phyloP scores from a whole-genome alignment of 2,113 vertebrate genomes.

The Sorex araneus region DNA sequence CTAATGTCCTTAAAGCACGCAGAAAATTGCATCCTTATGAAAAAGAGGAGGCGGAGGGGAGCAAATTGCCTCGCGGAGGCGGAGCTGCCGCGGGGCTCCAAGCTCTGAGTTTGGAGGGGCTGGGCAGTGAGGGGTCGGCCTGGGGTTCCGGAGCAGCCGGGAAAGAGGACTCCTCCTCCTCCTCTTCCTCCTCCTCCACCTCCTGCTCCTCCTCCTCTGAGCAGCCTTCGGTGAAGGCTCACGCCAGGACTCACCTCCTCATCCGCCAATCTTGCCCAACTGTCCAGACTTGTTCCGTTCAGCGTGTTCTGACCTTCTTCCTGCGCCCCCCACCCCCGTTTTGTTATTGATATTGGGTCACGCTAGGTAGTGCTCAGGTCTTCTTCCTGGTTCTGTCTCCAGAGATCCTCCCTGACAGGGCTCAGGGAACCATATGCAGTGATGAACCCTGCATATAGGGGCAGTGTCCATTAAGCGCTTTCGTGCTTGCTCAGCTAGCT shows the following conservation, averaged over 20 bases:
- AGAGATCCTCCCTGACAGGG: no score
- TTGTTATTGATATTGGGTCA: no score
- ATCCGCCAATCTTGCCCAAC: neutral
- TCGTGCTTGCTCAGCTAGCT: neutral
- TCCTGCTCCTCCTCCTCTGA: no score
- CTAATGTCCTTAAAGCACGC: slow-evolving; percentile 85
- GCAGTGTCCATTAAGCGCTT: neutral
- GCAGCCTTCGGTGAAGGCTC: neutral
- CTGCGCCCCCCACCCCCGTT: no score
- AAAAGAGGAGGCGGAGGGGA: slow-evolving; percentile 58
- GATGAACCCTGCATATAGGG: no score
- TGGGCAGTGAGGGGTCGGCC: neutral
- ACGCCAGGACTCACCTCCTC: neutral
- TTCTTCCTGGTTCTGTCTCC: no score
- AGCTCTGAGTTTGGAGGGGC: neutral
- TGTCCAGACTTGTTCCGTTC: neutral
- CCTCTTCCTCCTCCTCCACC: no score
- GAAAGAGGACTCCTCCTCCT: neutral
- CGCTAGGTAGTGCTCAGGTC: no score
- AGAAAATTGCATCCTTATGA: slow-evolving; percentile 87
- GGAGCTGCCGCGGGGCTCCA: slow-evolving; percentile 29
- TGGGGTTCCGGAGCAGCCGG: neutral
- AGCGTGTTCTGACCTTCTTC: neutral
- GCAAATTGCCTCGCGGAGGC: slow-evolving; percentile 71
- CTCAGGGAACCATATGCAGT: no score